Evolutionary conservation across 2,113 vertebrate species (phyloP).

Genomic region (Misgurnus anguillicaudatus): DNA sequence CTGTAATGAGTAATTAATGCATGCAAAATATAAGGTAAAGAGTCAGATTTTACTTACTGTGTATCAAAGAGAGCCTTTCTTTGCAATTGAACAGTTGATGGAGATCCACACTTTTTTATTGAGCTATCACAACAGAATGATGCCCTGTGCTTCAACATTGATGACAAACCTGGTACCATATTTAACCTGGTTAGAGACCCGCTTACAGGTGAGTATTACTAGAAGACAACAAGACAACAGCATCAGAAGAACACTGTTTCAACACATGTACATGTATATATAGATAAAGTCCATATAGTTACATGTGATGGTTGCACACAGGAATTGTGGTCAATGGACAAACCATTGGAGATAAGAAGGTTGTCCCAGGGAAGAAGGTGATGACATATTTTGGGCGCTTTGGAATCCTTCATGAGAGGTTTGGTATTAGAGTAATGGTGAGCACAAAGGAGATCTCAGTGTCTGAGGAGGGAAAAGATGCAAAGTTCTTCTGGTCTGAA

Average conservation of each 20-base stretch:
- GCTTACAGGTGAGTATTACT: constrained; percentile 75
- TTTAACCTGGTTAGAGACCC: constrained; percentile 85
- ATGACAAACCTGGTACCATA: constrained; percentile 83
- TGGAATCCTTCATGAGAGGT: constrained; percentile 78
- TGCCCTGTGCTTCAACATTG: constrained; percentile 91
- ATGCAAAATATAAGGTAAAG: neutral
- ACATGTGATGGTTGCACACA: constrained; percentile 51
- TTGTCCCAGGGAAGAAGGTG: constrained; percentile 64
- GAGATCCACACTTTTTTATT: constrained; percentile 94
- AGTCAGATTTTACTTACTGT: too few relatives aligned
- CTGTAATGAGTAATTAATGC: constrained; percentile 58
- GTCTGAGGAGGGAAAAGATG: constrained; percentile 66
- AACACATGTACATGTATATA: too few relatives aligned
- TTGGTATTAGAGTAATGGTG: constrained; percentile 80
- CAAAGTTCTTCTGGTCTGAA: constrained; percentile 82
- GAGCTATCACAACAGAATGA: constrained; percentile 80
- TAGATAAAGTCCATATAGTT: too few relatives aligned
- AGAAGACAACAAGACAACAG: neutral
- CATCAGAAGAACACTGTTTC: too few relatives aligned
- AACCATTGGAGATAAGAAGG: constrained; percentile 85
- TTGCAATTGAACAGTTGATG: constrained; percentile 80
- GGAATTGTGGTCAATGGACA: constrained; percentile 90
- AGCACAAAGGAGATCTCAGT: constrained; percentile 79
- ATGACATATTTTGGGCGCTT: constrained; percentile 89
- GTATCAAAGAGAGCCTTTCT: too few relatives aligned